phyloP scores from a whole-genome alignment of 1,140 invertebrate genomes.

The Vollenhovia emeryi region DNA sequence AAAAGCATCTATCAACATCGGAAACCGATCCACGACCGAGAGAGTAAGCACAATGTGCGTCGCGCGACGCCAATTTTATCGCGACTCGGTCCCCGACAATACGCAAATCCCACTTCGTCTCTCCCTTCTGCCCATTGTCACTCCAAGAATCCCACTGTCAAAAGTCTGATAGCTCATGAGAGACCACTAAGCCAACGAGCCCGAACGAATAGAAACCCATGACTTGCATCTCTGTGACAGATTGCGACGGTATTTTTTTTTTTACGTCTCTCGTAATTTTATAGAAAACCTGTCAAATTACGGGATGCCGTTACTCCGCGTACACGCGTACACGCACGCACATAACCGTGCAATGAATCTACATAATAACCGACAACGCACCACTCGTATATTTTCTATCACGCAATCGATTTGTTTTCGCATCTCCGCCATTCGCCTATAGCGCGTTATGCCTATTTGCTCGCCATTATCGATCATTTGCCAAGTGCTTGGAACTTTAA shows the following conservation, averaged over 20 bases:
- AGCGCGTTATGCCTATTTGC: conserved; percentile 48
- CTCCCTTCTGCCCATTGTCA: conserved; percentile 12
- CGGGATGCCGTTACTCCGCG: conserved; percentile 41
- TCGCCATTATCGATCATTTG: conserved; percentile 57
- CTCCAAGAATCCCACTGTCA: conserved; percentile 30
- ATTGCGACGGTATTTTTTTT: conserved; percentile 37
- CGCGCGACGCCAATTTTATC: conserved; percentile 29
- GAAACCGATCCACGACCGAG: conserved; percentile 16
- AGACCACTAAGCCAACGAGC: conserved; percentile 38
- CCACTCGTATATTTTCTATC: conserved; percentile 53
- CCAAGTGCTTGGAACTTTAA: conserved; percentile 44
- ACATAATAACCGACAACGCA: conserved; percentile 54
- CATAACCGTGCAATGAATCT: conserved; percentile 53
- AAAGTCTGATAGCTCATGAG: conserved; percentile 27
- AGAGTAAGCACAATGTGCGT: conserved; percentile 13
- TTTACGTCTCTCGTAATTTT: conserved; percentile 38
- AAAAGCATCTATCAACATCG: conserved; percentile 50
- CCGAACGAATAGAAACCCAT: conserved; percentile 52
- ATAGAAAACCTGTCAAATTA: conserved; percentile 57
- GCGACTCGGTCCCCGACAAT: neutral
- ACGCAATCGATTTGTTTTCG: conserved; percentile 57
- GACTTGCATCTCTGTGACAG: conserved; percentile 51
- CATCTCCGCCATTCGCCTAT: conserved; percentile 31
- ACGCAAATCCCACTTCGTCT: conserved; percentile 16
- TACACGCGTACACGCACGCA: neutral